A percentile compares a stretch with the other conserved stretches of the same genome.
These are phyloP conservation scores for Leucosticte australis DNA, from an alignment of 2,113 vertebrate species.

Conservation along the genomic window DNA sequence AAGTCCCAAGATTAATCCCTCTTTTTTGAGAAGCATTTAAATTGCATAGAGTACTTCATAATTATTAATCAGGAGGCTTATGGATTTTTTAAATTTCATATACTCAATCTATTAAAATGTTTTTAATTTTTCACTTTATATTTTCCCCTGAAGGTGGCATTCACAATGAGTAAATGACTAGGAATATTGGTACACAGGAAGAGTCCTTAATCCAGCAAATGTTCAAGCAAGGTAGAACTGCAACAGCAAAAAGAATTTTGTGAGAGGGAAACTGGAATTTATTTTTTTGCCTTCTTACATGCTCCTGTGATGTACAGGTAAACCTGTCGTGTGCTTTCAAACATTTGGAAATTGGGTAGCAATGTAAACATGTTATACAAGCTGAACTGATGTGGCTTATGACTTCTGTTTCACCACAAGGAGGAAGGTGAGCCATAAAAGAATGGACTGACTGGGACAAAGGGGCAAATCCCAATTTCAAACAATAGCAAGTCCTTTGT, in stretches of 20 bases:
- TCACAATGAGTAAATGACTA: neutral
- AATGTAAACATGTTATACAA: neutral
- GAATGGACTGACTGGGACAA: neutral
- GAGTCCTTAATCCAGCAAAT: neutral
- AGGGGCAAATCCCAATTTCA: neutral
- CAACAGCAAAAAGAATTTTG: neutral
- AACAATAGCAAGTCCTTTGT: neutral
- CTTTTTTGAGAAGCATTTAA: neutral
- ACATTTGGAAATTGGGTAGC: neutral
- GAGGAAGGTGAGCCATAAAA: neutral
- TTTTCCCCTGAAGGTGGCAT: neutral
- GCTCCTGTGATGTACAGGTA: neutral
- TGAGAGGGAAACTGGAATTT: neutral
- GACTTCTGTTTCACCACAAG: neutral
- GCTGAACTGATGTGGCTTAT: neutral
- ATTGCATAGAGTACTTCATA: neutral
- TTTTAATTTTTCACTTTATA: neutral
- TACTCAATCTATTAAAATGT: neutral
- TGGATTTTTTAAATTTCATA: neutral
- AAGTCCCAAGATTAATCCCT: neutral
- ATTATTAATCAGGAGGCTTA: neutral
- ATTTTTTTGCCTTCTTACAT: neutral
- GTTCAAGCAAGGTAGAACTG: neutral
- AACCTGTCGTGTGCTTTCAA: neutral
- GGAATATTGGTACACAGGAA: neutral